Evolutionary conservation across 2,113 vertebrate species (phyloP).

Genomic region (Bubo scandiacus): DNA sequence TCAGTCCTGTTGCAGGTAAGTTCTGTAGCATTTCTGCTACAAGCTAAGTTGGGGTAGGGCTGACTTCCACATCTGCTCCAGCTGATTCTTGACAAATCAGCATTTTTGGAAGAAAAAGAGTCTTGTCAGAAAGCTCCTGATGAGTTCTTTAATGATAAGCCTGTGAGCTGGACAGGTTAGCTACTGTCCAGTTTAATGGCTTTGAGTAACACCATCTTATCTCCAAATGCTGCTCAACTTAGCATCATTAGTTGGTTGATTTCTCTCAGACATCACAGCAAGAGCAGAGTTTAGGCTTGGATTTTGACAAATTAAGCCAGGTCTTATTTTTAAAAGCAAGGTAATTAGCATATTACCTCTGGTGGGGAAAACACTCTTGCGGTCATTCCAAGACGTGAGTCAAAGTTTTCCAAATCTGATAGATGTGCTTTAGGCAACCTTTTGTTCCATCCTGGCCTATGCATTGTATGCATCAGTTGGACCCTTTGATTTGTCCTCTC

Average conservation of each 20-base stretch:
- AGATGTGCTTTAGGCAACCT: not conserved
- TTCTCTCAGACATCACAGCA: not conserved
- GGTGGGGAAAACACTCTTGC: not conserved
- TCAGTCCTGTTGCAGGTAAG: not conserved
- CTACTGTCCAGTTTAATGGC: not conserved
- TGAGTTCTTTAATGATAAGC: not conserved
- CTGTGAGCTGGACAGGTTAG: not conserved
- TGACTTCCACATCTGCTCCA: not conserved
- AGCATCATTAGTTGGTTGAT: not conserved
- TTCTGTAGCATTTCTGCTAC: not conserved
- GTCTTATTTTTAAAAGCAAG: not conserved
- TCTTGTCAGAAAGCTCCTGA: not conserved
- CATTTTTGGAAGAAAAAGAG: not conserved
- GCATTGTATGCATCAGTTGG: not conserved
- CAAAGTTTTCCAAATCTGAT: not conserved
- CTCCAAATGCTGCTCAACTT: not conserved
- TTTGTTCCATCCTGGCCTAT: not conserved
- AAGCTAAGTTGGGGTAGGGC: not conserved
- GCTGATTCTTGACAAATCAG: not conserved
- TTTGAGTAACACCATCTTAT: not conserved
- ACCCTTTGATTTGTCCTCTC: not conserved
- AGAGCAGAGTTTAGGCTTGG: not conserved
- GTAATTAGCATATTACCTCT: not conserved
- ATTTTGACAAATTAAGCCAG: not conserved
- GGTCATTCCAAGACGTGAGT: not conserved